Evolutionary conservation across 92 coral and sea anemone species (phyloP).

Genomic region (Paramuricea clavata): DNA sequence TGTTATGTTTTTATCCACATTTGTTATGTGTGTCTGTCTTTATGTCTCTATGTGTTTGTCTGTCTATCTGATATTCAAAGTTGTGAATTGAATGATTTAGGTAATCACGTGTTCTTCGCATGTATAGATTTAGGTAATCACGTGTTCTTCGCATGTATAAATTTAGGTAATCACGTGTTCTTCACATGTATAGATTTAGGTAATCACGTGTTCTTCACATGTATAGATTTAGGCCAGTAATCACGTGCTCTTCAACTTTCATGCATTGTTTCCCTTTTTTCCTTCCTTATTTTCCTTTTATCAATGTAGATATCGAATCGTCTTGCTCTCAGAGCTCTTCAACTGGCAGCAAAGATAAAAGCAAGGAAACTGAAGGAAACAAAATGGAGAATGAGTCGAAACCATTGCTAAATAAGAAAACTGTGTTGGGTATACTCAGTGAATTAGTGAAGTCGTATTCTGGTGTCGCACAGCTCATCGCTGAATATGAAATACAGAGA

Average conservation of each 20-base stretch:
- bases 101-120: no score
- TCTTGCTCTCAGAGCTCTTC: constrained; percentile 64
- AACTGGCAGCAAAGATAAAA: constrained; percentile 53
- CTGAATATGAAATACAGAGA: constrained; percentile 74
- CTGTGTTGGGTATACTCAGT: constrained; percentile 83
- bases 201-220: no score
- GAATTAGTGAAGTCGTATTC: constrained; percentile 95
- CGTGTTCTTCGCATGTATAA: no score
- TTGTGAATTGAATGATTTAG: no score
- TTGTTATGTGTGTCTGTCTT: no score
- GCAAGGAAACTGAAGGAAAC: constrained; percentile 39
- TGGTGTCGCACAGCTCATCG: constrained; percentile 93
- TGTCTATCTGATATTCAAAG: no score
- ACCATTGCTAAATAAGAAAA: constrained; percentile 86
- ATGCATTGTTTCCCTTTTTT: background rate
- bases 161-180: no score
- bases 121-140: no score
- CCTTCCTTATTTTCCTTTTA: background rate
- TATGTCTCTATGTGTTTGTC: no score
- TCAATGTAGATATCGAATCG: constrained; percentile 63
- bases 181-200: no score
- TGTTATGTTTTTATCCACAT: no score
- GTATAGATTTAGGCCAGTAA: no score
- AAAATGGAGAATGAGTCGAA: constrained; percentile 68
- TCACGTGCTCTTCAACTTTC: background rate